Base-by-base conservation (phyloP, 1,140 invertebrate species). In the Akabosia matsudoensis region DNA sequence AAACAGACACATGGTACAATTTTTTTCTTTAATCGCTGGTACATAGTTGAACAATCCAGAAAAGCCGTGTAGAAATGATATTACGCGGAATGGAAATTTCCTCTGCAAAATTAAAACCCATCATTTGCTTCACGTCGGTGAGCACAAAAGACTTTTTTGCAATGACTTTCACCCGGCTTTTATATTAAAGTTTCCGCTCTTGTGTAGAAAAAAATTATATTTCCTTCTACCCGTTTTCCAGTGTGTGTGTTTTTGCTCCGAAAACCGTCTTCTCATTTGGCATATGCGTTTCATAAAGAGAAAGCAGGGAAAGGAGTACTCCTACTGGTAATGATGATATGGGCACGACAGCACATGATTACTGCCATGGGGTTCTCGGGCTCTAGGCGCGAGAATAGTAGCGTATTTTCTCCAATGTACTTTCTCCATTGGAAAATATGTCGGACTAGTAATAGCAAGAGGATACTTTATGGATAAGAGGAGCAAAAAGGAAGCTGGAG, bases 71-170 rank as follows among this genome's bases (percentile, higher is more conserved):
- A 67, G 28, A 67, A 67, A n/a, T 24, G 28, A 67, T 2, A 30
- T 2, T 30, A 56, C 10, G 22, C 4, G 54, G 54, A 56, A 56
- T 30, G 61, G 14, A 30, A 67, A 30, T 67, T 67, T 30, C 14
- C 61, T 67, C 31, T 30, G 61, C 61, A 30, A 67, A 67, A 67
- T 67, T 67, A 67, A 67, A 67, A 67, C 26, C 61, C 61, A 67
- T 67, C 61, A 67, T 67, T 67, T 67, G 61, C 22, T 67, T 30
- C 61, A 67, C 30, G 14, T 67, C 61, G 61, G 30, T 67, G 61
- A 28, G 10, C 61, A 67, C 61, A 67, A 67, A 61, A 56, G 61
- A 67, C 13, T 30, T 10, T 67, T 67, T 67, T 30, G 61, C 61
- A 67, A 31, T 30, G 61, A 61, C 4, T 45, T n/a, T n/a, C n/a